phyloP scores from a whole-genome alignment of 2,113 vertebrate species.

The Nannobrachium achirus region DNA sequence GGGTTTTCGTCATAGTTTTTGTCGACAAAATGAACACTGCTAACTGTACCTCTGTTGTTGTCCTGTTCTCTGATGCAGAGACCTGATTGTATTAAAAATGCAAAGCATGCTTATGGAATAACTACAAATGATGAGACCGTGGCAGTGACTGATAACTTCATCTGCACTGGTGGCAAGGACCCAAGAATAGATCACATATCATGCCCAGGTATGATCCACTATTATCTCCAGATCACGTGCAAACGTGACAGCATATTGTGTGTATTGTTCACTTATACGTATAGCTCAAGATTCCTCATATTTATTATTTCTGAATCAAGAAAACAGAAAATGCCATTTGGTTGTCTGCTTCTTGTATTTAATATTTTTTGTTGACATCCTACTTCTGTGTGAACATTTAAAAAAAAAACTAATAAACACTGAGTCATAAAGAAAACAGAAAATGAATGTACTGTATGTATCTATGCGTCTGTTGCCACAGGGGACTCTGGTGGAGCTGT shows the following conservation, averaged over 20 bases:
- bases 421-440: not conserved
- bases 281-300: no score
- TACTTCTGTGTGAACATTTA: not conserved
- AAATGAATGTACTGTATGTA: not conserved
- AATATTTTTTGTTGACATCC: not conserved
- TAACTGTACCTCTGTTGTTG: no score
- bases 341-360: not conserved
- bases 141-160: constrained; percentile 74
- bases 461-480: constrained; percentile 35
- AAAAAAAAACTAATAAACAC: no score
- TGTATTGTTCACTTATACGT: no score
- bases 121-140: not conserved
- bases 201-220: constrained; percentile 63
- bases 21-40: no score
- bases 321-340: not conserved
- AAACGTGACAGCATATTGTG: not conserved
- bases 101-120: constrained; percentile 37
- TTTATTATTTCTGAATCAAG: not conserved
- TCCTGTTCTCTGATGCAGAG: constrained; percentile 50
- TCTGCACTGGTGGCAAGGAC: constrained; percentile 69
- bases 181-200: constrained; percentile 57
- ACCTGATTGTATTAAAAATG: constrained; percentile 64
- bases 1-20: no score
- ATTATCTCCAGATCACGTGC: not conserved
- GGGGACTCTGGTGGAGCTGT: constrained; percentile 80